These are phyloP conservation scores for Coregonus sp. DNA, from an alignment of 2,797 vertebrate species.

Conservation along the genomic window DNA sequence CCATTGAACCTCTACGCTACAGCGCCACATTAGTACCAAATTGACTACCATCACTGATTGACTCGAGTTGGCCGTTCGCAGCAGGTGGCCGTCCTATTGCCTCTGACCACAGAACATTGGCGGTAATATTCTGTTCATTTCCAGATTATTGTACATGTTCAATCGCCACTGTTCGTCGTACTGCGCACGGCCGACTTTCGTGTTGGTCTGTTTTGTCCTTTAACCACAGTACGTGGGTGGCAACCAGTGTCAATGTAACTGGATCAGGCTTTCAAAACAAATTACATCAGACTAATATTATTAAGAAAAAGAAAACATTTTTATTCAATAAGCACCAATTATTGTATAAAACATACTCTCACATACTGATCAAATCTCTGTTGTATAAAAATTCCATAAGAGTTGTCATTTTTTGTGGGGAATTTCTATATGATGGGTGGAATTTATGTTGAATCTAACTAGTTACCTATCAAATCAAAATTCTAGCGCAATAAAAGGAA, in stretches of 20 bases:
- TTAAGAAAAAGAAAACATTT: conserved; percentile 65
- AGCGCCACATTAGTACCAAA: background rate
- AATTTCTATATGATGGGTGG: conserved; percentile 19
- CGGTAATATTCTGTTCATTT: background rate
- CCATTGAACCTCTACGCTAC: background rate
- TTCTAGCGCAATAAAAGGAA: conserved; percentile 32
- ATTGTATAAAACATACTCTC: conserved; percentile 62
- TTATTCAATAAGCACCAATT: conserved; percentile 70
- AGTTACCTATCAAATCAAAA: conserved; percentile 34
- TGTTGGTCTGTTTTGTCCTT: background rate
- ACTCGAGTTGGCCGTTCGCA: background rate
- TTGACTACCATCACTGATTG: background rate
- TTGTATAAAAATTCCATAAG: conserved; percentile 11
- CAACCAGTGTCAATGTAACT: background rate
- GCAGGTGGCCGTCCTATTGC: background rate
- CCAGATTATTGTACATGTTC: background rate
- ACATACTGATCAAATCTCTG: conserved; percentile 41
- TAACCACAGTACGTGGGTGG: background rate
- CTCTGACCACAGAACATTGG: background rate
- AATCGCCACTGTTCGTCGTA: no score
- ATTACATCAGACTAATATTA: conserved; percentile 27
- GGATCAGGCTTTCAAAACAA: background rate
- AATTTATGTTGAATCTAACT: conserved; percentile 33
- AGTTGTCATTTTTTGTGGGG: conserved; percentile 1
- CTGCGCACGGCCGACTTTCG: background rate